A percentile compares a stretch with the other conserved stretches of the same genome.
Evolutionary conservation across 2,888 invertebrate genomes (phyloP).

Genomic region (Aporophyla nigra): DNA sequence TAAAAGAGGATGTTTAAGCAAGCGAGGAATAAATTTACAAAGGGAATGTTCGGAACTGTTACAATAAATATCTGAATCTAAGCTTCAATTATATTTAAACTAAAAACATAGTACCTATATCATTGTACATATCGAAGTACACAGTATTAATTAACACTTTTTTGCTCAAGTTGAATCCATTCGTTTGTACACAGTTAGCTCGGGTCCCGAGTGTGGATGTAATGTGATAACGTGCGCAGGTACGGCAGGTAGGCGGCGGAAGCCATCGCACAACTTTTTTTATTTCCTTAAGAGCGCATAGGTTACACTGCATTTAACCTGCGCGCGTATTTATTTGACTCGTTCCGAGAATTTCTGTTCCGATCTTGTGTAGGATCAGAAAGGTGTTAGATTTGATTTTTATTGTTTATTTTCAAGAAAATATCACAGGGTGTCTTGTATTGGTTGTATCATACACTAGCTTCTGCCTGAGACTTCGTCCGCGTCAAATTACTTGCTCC

Average conservation of each 20-base stretch:
- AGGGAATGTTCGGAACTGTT: background rate
- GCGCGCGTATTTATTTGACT: constrained; percentile 14
- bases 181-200: constrained; percentile 26
- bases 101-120: constrained; percentile 17
- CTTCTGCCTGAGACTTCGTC: too few relatives aligned
- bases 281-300: constrained; percentile 6
- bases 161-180: constrained; percentile 27
- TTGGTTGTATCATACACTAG: background rate
- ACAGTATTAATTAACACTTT: constrained; percentile 37
- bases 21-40: constrained; percentile 11
- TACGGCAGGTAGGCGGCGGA: constrained; percentile 39
- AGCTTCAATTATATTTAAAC: constrained; percentile 2
- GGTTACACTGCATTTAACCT: constrained; percentile 38
- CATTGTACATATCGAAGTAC: background rate
- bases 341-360: constrained; percentile 22
- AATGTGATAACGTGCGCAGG: constrained; percentile 59
- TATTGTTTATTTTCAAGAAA: background rate
- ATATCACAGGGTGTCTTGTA: background rate
- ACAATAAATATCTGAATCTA: constrained; percentile 10
- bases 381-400: background rate
- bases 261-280: constrained; percentile 37
- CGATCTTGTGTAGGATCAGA: background rate
- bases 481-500: too few relatives aligned
- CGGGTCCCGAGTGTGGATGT: constrained; percentile 39
- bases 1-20: constrained; percentile 21